A percentile compares a stretch with the other conserved stretches of the same genome.
These are phyloP conservation scores for Synergus umbraculus DNA, from an alignment of 2,888 invertebrate species.

Conservation along the genomic window DNA sequence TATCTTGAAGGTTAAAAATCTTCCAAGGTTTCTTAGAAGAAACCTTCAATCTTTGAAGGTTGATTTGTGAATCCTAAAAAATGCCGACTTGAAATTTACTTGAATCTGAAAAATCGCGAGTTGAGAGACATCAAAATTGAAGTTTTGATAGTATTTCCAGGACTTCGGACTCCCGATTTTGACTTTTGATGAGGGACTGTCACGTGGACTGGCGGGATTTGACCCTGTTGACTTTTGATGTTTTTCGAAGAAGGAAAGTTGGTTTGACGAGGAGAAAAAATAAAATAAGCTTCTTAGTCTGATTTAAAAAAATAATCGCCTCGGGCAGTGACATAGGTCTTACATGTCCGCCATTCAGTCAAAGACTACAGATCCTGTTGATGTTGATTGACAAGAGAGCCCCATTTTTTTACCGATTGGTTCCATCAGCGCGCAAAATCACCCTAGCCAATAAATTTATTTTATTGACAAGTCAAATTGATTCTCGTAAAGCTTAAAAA, in stretches of 20 bases:
- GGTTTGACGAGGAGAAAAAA: neutral
- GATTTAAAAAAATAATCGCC: conserved; percentile 67
- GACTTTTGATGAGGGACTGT: neutral
- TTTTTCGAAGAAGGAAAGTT: neutral
- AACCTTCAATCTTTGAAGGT: neutral
- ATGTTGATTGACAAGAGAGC: conserved; percentile 56
- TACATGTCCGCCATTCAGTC: conserved; percentile 72
- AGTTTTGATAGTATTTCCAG: neutral
- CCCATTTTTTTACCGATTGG: conserved; percentile 14
- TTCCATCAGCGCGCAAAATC: conserved; percentile 3
- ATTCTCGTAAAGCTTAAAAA: no score
- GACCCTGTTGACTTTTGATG: neutral
- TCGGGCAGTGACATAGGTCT: conserved; percentile 70
- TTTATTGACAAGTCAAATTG: no score
- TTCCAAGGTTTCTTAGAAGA: neutral
- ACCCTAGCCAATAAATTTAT: neutral
- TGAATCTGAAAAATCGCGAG: neutral
- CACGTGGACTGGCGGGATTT: conserved; percentile 28
- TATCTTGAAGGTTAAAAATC: conserved; percentile 5
- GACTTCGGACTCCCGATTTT: neutral
- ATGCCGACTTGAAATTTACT: neutral
- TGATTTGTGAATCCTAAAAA: neutral
- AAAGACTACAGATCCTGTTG: conserved; percentile 54
- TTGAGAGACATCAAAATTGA: neutral
- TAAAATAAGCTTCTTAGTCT: conserved; percentile 63